These are phyloP conservation scores for Harpegnathos saltator DNA, from an alignment of 1,140 invertebrate genomes.

Conservation along the genomic window DNA sequence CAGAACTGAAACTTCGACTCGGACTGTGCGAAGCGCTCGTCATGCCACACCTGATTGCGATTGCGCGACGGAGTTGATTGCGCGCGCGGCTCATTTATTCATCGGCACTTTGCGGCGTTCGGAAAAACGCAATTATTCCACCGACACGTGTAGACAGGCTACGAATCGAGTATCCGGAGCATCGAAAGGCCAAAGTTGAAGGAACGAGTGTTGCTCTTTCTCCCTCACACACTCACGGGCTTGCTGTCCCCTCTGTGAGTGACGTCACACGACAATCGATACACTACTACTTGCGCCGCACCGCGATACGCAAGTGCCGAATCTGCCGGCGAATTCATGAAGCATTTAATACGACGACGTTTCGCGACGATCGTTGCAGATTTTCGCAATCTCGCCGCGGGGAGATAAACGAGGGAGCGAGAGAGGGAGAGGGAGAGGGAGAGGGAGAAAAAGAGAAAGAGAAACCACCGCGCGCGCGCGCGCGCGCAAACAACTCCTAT, in stretches of 20 bases:
- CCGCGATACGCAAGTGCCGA: conserved; percentile 46
- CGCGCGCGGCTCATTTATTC: conserved; percentile 4
- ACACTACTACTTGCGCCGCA: conserved; percentile 18
- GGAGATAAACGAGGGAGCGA: too few relatives aligned
- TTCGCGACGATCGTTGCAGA: conserved; percentile 13
- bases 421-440: too few relatives aligned
- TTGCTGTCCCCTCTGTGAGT: conserved; percentile 22
- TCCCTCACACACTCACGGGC: too few relatives aligned
- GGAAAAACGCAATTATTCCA: conserved; percentile 47
- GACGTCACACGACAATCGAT: conserved; percentile 61
- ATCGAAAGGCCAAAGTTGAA: conserved; percentile 57
- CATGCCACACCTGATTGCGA: too few relatives aligned
- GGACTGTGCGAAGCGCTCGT: too few relatives aligned
- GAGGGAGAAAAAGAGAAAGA: too few relatives aligned
- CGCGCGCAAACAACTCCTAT: too few relatives aligned
- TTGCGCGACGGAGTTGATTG: neutral
- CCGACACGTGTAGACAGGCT: conserved; percentile 42
- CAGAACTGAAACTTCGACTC: too few relatives aligned
- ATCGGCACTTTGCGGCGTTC: neutral
- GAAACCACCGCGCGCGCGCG: too few relatives aligned
- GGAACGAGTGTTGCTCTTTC: conserved; percentile 26
- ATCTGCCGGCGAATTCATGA: conserved; percentile 44
- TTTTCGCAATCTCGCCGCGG: neutral
- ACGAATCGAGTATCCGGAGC: conserved; percentile 26
- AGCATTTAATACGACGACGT: conserved; percentile 49